Base-by-base conservation (phyloP, 2,113 vertebrate species). In the Lutjanus erythropterus region DNA sequence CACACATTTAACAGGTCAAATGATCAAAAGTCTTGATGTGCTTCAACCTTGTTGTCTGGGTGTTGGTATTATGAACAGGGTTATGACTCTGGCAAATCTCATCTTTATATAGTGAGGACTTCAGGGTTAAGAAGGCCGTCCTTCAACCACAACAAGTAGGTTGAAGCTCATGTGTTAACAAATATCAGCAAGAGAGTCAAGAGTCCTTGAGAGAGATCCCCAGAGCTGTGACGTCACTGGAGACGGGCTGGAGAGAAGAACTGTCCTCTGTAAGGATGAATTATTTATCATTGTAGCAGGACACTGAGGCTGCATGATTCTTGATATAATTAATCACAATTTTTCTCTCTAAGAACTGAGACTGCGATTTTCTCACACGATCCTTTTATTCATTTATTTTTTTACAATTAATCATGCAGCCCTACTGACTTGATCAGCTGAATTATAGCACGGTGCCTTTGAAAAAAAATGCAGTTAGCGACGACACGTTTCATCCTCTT, bases 131-230 rank as follows among this genome's bases (percentile, higher is more conserved):
- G n/a, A 49, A 35, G 29, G 11, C n/a, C 6, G 5, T 25, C 4
- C 19, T 25, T 53, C 9, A 52, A 68, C 58, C 21, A 61, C 25
- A 59, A 12, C 12, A 31, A 6, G 21, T 8, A 53, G 37, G n/a
- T 46, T 66, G 2, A 44, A 52, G 21, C 14, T 41, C 25, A 29
- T n/a, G 21, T 68, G 65, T 78, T 55, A 71, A 47, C 35, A 61
- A 53, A 47, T 47, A 64, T 64, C 37, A 19, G 49, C 47, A 12
- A n/a, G n/a, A n/a, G 33, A 35, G 7, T 35, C 29, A 10, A 23
- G 56, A 69, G 55, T 41, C 42, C 69, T 58, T 66, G 31, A 64
- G 27, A 52, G n/a, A 68, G 44, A 52, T 11, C 59, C 29, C 9
- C 29, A 49, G 12, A 7, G 5, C 27, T 29, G 9, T 53, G n/a